Evolutionary conservation across 35 echinoderm and acorn worm genomes (phyloP).

Genomic region (Lytechinus pictus): DNA sequence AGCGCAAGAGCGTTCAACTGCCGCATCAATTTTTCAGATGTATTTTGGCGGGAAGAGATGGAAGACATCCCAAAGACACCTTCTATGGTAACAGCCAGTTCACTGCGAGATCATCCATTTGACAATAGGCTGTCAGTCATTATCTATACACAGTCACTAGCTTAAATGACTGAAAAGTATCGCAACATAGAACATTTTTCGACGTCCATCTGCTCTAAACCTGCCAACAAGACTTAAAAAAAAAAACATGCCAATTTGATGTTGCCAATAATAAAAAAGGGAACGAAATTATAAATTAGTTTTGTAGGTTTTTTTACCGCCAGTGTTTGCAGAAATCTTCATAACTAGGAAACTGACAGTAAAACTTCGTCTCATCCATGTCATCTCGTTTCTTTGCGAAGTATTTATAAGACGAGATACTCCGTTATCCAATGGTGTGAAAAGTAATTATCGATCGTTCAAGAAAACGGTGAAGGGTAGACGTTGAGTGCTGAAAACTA

Average conservation of each 20-base stretch:
- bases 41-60: not conserved
- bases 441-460: not conserved
- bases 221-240: not conserved
- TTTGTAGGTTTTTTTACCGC: not conserved
- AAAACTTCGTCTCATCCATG: not conserved
- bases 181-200: not conserved
- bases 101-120: not conserved
- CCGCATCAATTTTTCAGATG: slow-evolving; percentile 4
- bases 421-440: not conserved
- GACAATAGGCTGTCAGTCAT: not conserved
- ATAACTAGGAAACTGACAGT: not conserved
- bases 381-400: not conserved
- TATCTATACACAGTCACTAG: not conserved
- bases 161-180: not conserved
- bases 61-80: not conserved
- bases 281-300: not conserved
- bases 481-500: not conserved
- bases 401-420: not conserved
- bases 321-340: not conserved
- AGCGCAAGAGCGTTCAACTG: not conserved
- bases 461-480: not conserved
- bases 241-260: not conserved
- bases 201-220: not conserved
- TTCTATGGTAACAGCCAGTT: not conserved
- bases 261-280: not conserved